phyloP scores from a whole-genome alignment of 2,113 vertebrate genomes.

The Bathybates hornii region DNA sequence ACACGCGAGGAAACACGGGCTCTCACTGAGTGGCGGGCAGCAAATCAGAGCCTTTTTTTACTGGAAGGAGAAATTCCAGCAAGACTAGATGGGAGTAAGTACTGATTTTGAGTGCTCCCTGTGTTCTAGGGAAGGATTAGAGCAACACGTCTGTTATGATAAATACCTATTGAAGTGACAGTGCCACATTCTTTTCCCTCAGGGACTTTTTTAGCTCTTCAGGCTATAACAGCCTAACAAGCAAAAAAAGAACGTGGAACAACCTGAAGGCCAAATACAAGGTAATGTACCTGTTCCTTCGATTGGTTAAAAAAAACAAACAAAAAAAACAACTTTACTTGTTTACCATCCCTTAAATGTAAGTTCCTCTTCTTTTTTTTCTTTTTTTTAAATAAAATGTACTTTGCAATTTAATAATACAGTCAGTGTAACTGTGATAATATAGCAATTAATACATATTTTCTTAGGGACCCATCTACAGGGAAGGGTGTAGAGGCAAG shows the following conservation, averaged over 20 bases:
- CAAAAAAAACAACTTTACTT: neutral
- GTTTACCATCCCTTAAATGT: neutral
- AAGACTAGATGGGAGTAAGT: neutral
- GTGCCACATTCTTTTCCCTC: neutral
- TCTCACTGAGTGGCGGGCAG: neutral
- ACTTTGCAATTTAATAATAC: neutral
- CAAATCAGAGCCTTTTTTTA: neutral
- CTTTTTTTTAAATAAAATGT: neutral
- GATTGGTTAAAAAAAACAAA: neutral
- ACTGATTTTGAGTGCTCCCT: neutral
- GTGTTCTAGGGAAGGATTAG: neutral
- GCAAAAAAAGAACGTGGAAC: neutral
- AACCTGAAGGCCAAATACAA: neutral
- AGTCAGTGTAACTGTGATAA: neutral
- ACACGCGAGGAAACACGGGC: neutral
- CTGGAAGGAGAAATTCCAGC: neutral
- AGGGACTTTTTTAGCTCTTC: neutral
- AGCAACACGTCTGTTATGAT: neutral
- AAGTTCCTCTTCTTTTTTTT: neutral
- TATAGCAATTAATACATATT: neutral
- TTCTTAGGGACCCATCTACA: neutral
- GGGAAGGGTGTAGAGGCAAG: neutral
- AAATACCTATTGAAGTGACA: neutral
- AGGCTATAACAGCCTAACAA: neutral
- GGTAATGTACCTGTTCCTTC: neutral